Conservation (phyloP, 2,888 invertebrate species). For the Pristionchus mayeri region DNA sequence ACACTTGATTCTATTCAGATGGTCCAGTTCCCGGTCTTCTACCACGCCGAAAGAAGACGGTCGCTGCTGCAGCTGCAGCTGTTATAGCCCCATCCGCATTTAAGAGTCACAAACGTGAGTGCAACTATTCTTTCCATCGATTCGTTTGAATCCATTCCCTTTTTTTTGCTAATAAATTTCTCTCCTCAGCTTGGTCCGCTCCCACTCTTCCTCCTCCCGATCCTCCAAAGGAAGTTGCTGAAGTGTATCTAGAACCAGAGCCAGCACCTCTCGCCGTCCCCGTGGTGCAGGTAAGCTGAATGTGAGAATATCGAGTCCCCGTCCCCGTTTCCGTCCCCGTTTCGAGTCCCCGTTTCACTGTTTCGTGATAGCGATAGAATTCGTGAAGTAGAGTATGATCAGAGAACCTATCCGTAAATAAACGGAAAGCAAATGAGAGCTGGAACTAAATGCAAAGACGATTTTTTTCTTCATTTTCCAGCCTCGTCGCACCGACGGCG, state of each 20-base stretch:
- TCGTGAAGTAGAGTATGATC: not conserved
- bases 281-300: not conserved
- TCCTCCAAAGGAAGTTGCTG: not conserved
- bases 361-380: no score
- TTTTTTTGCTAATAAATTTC: not conserved
- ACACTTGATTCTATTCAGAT: not conserved
- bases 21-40: not conserved
- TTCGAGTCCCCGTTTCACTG: no score
- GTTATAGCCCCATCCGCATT: no score
- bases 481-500: conserved; percentile 2
- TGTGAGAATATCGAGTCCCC: no score
- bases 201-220: conserved; percentile 14
- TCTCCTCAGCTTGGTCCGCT: not conserved
- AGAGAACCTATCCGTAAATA: not conserved
- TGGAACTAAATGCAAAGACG: not conserved
- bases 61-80: not conserved
- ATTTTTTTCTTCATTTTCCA: no score
- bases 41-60: not conserved
- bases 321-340: no score
- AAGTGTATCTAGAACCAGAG: not conserved
- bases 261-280: not conserved
- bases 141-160: not conserved
- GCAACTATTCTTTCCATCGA: no score
- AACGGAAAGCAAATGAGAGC: not conserved
- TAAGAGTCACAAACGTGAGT: no score